A percentile compares a stretch with the other conserved stretches of the same genome.
These are phyloP conservation scores for Drosophila obscura DNA, from an alignment of 1,140 invertebrate species.

Conservation along the genomic window DNA sequence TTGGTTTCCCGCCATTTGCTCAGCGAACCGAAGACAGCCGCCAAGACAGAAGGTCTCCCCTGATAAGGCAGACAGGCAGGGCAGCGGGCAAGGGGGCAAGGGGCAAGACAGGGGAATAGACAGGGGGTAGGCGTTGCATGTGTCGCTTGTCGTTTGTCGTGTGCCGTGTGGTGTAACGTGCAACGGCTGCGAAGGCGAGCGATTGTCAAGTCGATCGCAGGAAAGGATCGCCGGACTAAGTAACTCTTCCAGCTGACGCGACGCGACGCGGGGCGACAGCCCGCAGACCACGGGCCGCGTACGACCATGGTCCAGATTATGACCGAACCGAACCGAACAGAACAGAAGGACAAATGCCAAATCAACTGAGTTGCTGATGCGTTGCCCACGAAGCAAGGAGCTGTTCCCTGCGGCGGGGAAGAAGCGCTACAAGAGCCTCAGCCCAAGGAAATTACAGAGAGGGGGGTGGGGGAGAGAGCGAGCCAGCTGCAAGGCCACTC, in stretches of 20 bases:
- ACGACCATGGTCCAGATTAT: conserved; percentile 20
- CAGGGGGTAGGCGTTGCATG: neutral
- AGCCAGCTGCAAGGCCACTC: conserved; percentile 6
- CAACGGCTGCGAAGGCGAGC: no score
- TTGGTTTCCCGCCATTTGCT: conserved; percentile 72
- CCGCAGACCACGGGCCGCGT: conserved; percentile 32
- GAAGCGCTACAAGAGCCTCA: conserved; percentile 33
- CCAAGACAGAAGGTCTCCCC: conserved; percentile 48
- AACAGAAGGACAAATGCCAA: conserved; percentile 45
- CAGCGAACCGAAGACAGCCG: conserved; percentile 69
- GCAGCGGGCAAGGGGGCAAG: no score
- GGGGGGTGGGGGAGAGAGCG: neutral
- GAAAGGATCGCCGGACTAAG: neutral
- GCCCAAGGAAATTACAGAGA: conserved; percentile 9
- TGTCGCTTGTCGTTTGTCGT: neutral
- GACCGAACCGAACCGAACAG: conserved; percentile 24
- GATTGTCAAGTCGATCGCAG: neutral
- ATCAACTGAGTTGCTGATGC: conserved; percentile 72
- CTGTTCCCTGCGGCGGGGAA: neutral
- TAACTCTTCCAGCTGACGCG: conserved; percentile 67
- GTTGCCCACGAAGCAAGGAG: conserved; percentile 41
- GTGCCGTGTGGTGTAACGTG: no score
- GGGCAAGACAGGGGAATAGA: no score
- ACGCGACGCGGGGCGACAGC: neutral
- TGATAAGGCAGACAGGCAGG: conserved; percentile 40